Percentiles rank a stretch among this genome's conserved stretches.
phyloP scores from a whole-genome alignment of 2,113 vertebrate species.

The Pagrus major region DNA sequence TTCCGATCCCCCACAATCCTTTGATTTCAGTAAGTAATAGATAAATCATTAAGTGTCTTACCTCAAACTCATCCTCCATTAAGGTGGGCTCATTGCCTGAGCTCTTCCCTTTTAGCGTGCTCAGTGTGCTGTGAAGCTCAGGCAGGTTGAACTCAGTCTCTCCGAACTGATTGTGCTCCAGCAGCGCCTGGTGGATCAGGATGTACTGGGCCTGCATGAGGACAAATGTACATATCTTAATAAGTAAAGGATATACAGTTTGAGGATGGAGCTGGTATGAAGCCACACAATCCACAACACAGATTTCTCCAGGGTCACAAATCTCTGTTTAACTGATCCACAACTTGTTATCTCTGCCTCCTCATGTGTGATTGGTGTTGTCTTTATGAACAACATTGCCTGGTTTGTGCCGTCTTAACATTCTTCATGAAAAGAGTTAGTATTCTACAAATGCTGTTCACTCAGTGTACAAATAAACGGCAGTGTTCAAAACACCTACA shows the following conservation, averaged over 20 bases:
- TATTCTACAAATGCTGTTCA: not conserved
- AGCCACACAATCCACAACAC: not conserved
- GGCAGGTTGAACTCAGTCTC: constrained; percentile 91
- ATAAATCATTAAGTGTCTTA: constrained; percentile 62
- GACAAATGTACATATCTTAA: not conserved
- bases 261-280: not conserved
- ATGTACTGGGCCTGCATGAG: constrained; percentile 92
- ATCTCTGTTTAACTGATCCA: not conserved
- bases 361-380: not conserved
- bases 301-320: not conserved
- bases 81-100: constrained; percentile 84
- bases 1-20: not conserved
- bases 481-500: not conserved
- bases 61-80: constrained; percentile 93
- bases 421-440: not conserved
- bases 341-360: not conserved
- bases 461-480: not conserved
- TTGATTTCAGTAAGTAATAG: not conserved
- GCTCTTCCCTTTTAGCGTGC: constrained; percentile 85
- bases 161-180: constrained; percentile 95
- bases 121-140: constrained; percentile 87
- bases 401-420: not conserved
- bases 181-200: constrained; percentile 94
- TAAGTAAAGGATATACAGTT: not conserved
- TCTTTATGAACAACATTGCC: not conserved